phyloP scores from a whole-genome alignment of 1,140 invertebrate species.

The Leucophenga varia region DNA sequence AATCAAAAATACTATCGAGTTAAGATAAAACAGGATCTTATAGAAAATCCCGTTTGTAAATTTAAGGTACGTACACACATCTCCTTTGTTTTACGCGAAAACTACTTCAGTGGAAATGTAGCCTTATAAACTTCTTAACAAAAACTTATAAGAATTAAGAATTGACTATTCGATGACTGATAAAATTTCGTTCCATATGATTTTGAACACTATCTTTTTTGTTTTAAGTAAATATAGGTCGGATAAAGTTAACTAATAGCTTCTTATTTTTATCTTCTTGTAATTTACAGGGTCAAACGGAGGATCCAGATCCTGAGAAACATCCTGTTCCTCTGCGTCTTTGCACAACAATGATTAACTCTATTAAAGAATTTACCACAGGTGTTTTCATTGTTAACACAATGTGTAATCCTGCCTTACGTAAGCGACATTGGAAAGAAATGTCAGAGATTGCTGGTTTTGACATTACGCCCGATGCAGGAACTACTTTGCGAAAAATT shows the following conservation, averaged over 20 bases:
- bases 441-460: conserved; percentile 81
- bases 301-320: conserved; percentile 74
- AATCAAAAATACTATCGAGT: conserved; percentile 78
- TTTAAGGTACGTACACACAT: conserved; percentile 59
- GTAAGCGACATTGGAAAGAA: conserved; percentile 88
- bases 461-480: conserved; percentile 82
- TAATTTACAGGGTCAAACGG: conserved; percentile 65
- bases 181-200: too few relatives aligned
- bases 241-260: too few relatives aligned
- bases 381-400: conserved; percentile 78
- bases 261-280: too few relatives aligned
- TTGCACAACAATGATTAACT: conserved; percentile 68
- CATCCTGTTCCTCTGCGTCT: conserved; percentile 78
- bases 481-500: conserved; percentile 81
- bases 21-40: conserved; percentile 74
- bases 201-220: too few relatives aligned
- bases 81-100: not conserved
- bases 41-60: conserved; percentile 65
- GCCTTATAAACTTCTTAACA: too few relatives aligned
- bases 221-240: too few relatives aligned
- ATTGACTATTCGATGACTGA: too few relatives aligned
- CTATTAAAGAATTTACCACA: conserved; percentile 79
- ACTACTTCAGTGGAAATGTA: too few relatives aligned
- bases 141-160: too few relatives aligned
- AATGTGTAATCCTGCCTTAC: conserved; percentile 83